Percentiles rank a stretch among this genome's conserved stretches.
phyloP scores from a whole-genome alignment of 2,888 invertebrate species.

The Drosophila paramelanica region DNA sequence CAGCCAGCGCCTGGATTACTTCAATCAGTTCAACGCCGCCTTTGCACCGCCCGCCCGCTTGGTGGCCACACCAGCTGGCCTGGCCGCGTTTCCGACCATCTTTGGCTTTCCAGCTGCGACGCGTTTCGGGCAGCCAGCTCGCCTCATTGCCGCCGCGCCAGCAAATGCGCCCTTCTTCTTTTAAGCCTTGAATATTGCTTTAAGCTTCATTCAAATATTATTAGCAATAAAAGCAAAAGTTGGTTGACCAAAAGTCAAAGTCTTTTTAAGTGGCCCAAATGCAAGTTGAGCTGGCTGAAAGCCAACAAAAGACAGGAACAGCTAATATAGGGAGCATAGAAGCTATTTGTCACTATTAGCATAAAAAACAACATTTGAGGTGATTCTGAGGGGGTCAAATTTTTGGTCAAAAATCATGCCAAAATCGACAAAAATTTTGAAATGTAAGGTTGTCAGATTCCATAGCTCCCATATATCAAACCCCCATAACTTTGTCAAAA shows the following conservation, averaged over 20 bases:
- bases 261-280: constrained; percentile 1
- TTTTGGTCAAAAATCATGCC: too few species aligned
- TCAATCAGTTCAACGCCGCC: constrained; percentile 74
- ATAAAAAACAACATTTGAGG: too few species aligned
- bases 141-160: constrained; percentile 47
- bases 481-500: too few species aligned
- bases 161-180: constrained; percentile 36
- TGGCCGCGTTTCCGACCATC: constrained; percentile 37
- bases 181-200: constrained; percentile 10
- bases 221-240: constrained; percentile 48
- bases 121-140: constrained; percentile 49
- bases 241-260: constrained; percentile 51
- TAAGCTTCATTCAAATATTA: not conserved
- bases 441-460: too few species aligned
- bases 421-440: too few species aligned
- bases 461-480: too few species aligned
- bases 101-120: constrained; percentile 28
- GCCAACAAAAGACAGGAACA: constrained; percentile 15
- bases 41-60: constrained; percentile 58
- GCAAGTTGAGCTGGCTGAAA: constrained; percentile 13
- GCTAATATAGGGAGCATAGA: not conserved
- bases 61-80: constrained; percentile 44
- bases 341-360: too few species aligned
- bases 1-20: constrained; percentile 77
- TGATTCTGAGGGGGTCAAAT: too few species aligned